Percentiles rank a stretch among this genome's conserved stretches.
Evolutionary conservation across 1,140 invertebrate species (phyloP).

Genomic region (Bombus difficillimus): DNA sequence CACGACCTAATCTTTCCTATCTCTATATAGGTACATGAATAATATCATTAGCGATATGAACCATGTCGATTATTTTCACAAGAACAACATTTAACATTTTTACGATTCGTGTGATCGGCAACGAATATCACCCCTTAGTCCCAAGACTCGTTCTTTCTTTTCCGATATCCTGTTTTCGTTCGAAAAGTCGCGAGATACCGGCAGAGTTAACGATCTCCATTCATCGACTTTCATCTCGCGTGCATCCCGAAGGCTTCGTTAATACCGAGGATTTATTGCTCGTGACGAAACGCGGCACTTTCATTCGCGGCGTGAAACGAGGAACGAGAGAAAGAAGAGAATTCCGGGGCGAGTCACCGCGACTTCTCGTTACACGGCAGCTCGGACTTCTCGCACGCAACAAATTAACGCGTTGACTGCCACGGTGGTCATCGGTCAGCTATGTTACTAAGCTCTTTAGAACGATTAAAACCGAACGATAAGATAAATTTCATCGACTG

Average conservation of each 20-base stretch:
- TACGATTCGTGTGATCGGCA: no score
- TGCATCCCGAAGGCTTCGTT: conserved; percentile 43
- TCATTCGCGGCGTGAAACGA: conserved; percentile 7
- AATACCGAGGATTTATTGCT: conserved; percentile 56
- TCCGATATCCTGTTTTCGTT: no score
- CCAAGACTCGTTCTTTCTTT: no score
- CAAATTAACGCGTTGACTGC: conserved; percentile 17
- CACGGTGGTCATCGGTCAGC: no score
- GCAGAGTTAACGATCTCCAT: conserved; percentile 45
- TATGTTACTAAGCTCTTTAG: no score
- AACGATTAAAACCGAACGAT: no score
- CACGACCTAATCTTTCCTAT: neutral
- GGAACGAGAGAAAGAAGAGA: neutral
- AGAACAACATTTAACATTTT: no score
- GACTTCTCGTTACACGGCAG: neutral
- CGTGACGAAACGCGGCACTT: conserved; percentile 40
- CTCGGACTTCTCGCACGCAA: neutral
- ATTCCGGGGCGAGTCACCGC: neutral
- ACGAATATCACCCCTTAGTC: no score
- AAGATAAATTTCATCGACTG: no score
- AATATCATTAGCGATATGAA: no score
- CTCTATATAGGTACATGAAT: no score
- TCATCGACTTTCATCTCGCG: conserved; percentile 58
- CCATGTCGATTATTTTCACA: no score
- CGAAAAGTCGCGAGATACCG: neutral